Conservation (phyloP, 2,888 invertebrate species). For the Stomorhina lunata region DNA sequence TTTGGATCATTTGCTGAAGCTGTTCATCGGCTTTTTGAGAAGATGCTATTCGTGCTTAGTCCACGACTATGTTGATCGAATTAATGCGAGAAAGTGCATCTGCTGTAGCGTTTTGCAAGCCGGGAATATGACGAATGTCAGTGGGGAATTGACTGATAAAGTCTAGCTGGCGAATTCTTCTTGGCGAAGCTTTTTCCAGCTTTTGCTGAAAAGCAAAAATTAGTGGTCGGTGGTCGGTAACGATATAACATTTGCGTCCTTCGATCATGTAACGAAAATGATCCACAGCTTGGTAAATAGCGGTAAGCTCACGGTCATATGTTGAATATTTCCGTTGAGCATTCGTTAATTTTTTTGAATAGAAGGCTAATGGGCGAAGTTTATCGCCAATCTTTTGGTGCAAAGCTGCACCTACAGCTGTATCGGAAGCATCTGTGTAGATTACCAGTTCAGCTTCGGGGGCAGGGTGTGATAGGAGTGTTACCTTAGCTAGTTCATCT, state of each 20-base stretch:
- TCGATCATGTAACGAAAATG: conserved; percentile 13
- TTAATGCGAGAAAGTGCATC: conserved; percentile 3
- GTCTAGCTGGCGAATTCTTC: too few species aligned
- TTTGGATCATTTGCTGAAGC: too few species aligned
- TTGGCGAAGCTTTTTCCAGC: too few species aligned
- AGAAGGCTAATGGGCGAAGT: conserved; percentile 67
- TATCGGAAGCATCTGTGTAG: conserved; percentile 50
- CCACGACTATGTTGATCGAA: not conserved
- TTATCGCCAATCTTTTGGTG: conserved; percentile 48
- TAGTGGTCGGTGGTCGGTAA: too few species aligned
- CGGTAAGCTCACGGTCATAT: not conserved
- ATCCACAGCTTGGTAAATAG: not conserved
- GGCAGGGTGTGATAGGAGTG: not conserved
- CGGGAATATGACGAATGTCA: too few species aligned
- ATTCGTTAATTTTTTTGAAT: conserved; percentile 56
- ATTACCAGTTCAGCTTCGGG: too few species aligned
- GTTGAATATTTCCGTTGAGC: not conserved
- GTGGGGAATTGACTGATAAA: too few species aligned
- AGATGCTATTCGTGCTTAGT: not conserved
- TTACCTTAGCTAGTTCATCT: conserved; percentile 38
- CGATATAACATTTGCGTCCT: too few species aligned
- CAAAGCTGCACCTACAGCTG: conserved; percentile 48
- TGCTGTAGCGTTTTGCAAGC: too few species aligned
- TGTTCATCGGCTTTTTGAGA: not conserved
- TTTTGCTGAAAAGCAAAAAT: too few species aligned